Evolutionary conservation across 2,113 vertebrate genomes (phyloP).

Genomic region (Scatophagus argus): DNA sequence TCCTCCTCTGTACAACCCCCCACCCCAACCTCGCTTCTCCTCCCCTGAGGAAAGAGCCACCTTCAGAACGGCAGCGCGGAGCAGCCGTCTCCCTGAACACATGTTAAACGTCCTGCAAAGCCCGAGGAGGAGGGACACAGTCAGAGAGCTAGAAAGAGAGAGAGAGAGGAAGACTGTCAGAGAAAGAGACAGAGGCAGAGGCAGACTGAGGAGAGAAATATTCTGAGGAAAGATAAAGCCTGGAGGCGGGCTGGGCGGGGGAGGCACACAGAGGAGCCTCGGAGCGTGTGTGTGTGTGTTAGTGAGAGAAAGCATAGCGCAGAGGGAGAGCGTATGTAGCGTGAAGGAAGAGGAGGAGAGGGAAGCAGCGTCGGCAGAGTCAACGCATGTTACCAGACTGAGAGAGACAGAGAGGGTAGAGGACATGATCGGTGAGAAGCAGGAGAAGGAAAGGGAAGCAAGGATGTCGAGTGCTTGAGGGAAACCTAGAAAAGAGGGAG

Average conservation of each 20-base stretch:
- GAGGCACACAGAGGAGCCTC: constrained; percentile 44
- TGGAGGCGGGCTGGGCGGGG: constrained; percentile 58
- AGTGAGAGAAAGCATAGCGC: constrained; percentile 52
- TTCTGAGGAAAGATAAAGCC: constrained; percentile 62
- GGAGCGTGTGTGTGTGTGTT: constrained; percentile 45
- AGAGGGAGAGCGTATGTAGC: constrained; percentile 57
- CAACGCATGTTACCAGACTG: constrained; percentile 52
- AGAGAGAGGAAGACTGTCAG: constrained; percentile 28
- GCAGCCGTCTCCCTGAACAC: constrained; percentile 73
- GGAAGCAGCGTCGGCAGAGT: constrained; percentile 63
- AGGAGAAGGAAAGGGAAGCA: not conserved
- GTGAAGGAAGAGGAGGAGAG: constrained; percentile 40
- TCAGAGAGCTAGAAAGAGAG: constrained; percentile 25
- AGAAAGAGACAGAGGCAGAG: constrained; percentile 39
- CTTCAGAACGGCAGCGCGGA: constrained; percentile 62
- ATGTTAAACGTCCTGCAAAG: constrained; percentile 74
- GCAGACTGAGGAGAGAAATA: constrained; percentile 52
- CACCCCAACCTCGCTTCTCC: constrained; percentile 42
- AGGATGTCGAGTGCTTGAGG: constrained; percentile 8
- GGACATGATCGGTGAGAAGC: constrained; percentile 17
- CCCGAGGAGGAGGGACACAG: constrained; percentile 52
- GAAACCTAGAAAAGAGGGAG: constrained; percentile 18
- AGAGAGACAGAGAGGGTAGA: constrained; percentile 47
- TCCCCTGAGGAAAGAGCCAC: constrained; percentile 78
- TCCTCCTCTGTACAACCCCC: constrained; percentile 51